Base-by-base conservation (phyloP, 2,113 vertebrate species). In the Aspiorhynchus laticeps region DNA sequence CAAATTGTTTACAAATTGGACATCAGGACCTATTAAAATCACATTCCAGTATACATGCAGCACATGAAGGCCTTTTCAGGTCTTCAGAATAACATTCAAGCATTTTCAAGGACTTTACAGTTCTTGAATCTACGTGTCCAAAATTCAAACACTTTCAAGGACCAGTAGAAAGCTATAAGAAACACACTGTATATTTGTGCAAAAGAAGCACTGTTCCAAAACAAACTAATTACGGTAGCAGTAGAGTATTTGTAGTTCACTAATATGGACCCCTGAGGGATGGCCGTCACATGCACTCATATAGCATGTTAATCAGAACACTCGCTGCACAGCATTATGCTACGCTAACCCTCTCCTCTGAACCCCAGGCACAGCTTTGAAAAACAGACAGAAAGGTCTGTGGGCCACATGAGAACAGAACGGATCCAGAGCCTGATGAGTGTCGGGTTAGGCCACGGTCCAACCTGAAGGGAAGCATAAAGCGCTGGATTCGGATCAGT, bases 401-500 rank as follows among this genome's bases (percentile, higher is more conserved):
- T 61, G 76, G 73, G 80, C 85, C 82, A 69, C 82, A 89, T 87
- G 59, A 88, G 85, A 24, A 36, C 21, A 69, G 24, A 73, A 33
- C 69, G 2, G 71, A 51, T 61, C 41, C 74, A 76, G 33, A 5
- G 46, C n/a, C 31, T 61, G 56, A 76, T 5, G 71, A 74, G 69
- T 69, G 14, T 84, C 81, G 59, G 85, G 85, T 90, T 91, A 85
- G 26, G 15, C 31, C 79, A 75, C 14, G 67, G 51, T 89, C 77
- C 46, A 75, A 11, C 1, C 17, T 48, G 78, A 84, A 41, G 14
- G 12, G 33, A 65, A 88, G 75, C 48, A 80, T 61, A 65, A 86
- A 84, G 76, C 19, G 6, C 75, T 86, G 80, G 79, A 87, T 84
- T 83, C 28, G 67, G 85, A 91, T 90, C 87, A 90, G 89, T 87